Evolutionary conservation across 2,888 invertebrate genomes (phyloP).

Genomic region (Nomada flava): DNA sequence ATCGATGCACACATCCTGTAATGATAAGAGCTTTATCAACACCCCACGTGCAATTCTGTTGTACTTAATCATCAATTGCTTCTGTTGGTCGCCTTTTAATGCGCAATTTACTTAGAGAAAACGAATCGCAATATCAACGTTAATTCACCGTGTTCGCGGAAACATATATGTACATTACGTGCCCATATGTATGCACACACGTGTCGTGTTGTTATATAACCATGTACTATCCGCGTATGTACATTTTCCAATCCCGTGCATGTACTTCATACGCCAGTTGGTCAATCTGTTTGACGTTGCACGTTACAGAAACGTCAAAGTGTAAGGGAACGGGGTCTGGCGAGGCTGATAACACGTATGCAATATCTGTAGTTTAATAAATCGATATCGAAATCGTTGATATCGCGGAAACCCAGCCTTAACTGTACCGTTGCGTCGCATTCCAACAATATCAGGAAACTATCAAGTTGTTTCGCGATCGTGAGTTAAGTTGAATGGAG

Average conservation of each 20-base stretch:
- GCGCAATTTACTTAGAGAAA: constrained; percentile 5
- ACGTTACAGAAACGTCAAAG: not conserved
- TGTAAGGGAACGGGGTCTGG: not conserved
- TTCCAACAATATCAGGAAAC: not conserved
- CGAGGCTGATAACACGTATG: not conserved
- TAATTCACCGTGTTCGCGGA: constrained; percentile 1
- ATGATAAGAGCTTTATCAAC: constrained; percentile 2
- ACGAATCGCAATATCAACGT: constrained; percentile 1
- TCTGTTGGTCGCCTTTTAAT: not conserved
- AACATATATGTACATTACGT: not conserved
- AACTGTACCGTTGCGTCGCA: not conserved
- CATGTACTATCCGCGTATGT: too few species aligned
- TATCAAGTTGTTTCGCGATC: not conserved
- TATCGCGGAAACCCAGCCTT: not conserved
- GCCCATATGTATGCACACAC: too few species aligned
- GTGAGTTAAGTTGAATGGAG: not conserved
- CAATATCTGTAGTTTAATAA: not conserved
- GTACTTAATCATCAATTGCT: not conserved
- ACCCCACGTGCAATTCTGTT: constrained; percentile 2
- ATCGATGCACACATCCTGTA: not conserved
- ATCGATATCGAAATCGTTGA: constrained; percentile 1
- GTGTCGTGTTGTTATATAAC: too few species aligned
- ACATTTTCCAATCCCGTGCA: too few species aligned
- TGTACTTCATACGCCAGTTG: not conserved
- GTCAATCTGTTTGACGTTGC: not conserved